Base-by-base conservation (phyloP, 2,797 vertebrate genomes). In the Cyprinodon diabolis region DNA sequence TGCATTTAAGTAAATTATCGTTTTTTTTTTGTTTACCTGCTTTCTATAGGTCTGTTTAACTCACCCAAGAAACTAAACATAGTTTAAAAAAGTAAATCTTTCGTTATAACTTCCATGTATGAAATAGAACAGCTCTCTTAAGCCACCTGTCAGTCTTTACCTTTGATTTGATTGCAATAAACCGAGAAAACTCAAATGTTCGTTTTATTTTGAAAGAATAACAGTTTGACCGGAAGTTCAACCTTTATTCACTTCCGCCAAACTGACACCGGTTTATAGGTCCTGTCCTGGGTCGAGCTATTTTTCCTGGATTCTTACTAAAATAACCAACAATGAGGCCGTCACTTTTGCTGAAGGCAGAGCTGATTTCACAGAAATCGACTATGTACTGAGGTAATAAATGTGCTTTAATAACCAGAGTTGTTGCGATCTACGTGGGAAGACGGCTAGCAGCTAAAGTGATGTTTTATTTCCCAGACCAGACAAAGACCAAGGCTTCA, bases 381-480 rank as follows among this genome's bases (percentile, higher is more conserved):
- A 15, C 7, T 62, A 35, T 66, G 13, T 21, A 72, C 75, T 5
- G 78, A 84, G 90, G 89, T 93, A 90, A 81, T 37, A 3, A 57
- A 12, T 6, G 1, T 43, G 13, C 49, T 58, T 2, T 49, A 37
- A 12, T 60, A 49, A 37, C 30, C 12, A 14, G 4, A 4, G 57
- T 48, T 49, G 40, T 9, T 8, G 10, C 62, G 79, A 72, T 65
- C 58, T 58, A 63, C 80, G 68, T 72, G 52, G 14, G 25, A 69
- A 71, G 1, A 65, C 8, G 25, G 84, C 81, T 84, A 88, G 74
- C 52, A 81, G 89, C 90, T 87, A 78, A 76, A 68, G 66, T 47
- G 0, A 7, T 35, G 40, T 48, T 47, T n/a, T 37, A 55, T 52
- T 47, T 1, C 15, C 35, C 49, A 51, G 17, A 51, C 35, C 4